Evolutionary conservation across 2,797 vertebrate species (phyloP).

Genomic region (Malacoctenus gilli): DNA sequence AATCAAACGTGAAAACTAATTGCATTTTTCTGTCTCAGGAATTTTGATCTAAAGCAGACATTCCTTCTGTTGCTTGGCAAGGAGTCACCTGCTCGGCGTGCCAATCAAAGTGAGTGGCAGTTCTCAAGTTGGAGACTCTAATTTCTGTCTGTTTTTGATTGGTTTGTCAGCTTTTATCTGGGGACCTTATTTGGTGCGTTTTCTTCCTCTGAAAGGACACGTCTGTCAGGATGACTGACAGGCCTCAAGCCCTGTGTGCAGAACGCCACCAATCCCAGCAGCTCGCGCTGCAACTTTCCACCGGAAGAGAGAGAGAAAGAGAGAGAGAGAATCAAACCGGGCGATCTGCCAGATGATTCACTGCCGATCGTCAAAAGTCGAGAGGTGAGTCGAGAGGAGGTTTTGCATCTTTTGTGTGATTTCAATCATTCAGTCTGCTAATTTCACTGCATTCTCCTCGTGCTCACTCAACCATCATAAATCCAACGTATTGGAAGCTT

Average conservation of each 20-base stretch:
- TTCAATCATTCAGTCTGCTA: conserved; percentile 10
- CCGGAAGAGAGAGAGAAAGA: conserved; percentile 40
- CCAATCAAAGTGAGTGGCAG: conserved; percentile 75
- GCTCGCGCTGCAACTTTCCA: conserved; percentile 51
- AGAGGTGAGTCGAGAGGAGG: conserved; percentile 15
- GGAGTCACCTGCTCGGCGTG: conserved; percentile 64
- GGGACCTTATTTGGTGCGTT: conserved; percentile 70
- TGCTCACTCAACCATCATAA: not conserved
- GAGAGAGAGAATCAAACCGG: conserved; percentile 54
- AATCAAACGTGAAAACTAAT: conserved; percentile 22
- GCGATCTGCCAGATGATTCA: conserved; percentile 45
- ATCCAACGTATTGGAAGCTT: no score
- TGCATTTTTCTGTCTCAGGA: conserved; percentile 37
- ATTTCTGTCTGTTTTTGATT: conserved; percentile 76
- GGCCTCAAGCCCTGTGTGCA: conserved; percentile 65
- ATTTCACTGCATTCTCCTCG: conserved; percentile 8
- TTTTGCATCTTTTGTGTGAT: conserved; percentile 13
- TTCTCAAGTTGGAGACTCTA: conserved; percentile 70
- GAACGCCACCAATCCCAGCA: conserved; percentile 51
- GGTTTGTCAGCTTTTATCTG: conserved; percentile 76
- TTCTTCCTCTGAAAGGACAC: conserved; percentile 70
- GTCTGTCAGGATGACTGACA: conserved; percentile 80
- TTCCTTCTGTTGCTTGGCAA: conserved; percentile 43
- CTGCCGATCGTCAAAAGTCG: conserved; percentile 30
- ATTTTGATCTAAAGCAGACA: conserved; percentile 38